Evolutionary conservation across 2,888 invertebrate species (phyloP).

Genomic region (Octonoba sinensis): DNA sequence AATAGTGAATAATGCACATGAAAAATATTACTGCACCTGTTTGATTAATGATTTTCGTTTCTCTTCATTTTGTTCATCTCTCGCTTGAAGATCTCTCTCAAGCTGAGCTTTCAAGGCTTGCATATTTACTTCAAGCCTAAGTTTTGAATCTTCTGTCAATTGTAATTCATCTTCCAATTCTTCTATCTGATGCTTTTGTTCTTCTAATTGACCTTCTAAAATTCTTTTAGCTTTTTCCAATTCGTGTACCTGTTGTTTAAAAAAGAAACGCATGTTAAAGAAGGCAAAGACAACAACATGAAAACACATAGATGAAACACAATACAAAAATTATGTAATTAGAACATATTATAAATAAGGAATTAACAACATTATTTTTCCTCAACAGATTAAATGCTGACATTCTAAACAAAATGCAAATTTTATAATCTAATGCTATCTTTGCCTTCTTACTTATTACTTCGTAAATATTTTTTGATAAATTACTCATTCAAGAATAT

Average conservation of each 20-base stretch:
- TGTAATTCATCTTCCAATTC: constrained; percentile 96
- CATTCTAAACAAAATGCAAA: no score
- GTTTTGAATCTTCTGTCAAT: constrained; percentile 95
- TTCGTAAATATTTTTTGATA: no score
- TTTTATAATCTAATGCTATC: no score
- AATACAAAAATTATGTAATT: not conserved
- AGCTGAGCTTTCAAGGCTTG: constrained; percentile 95
- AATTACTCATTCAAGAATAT: no score
- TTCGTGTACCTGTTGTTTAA: constrained; percentile 79
- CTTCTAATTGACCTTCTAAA: constrained; percentile 91
- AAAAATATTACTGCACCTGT: constrained; percentile 26
- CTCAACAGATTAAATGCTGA: no score
- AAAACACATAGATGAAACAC: not conserved
- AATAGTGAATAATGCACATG: no score
- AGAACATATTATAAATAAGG: no score
- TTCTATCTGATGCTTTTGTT: constrained; percentile 93
- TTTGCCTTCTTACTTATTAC: no score
- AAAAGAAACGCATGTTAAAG: not conserved
- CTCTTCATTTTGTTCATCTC: constrained; percentile 97
- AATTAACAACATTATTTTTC: no score
- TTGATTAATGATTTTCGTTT: constrained; percentile 79
- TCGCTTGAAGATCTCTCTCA: constrained; percentile 89
- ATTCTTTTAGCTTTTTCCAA: constrained; percentile 95
- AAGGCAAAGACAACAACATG: not conserved
- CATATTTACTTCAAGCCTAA: constrained; percentile 97